Conservation (phyloP, 2,797 vertebrate genomes). For the Neosilurus hyrtlii region DNA sequence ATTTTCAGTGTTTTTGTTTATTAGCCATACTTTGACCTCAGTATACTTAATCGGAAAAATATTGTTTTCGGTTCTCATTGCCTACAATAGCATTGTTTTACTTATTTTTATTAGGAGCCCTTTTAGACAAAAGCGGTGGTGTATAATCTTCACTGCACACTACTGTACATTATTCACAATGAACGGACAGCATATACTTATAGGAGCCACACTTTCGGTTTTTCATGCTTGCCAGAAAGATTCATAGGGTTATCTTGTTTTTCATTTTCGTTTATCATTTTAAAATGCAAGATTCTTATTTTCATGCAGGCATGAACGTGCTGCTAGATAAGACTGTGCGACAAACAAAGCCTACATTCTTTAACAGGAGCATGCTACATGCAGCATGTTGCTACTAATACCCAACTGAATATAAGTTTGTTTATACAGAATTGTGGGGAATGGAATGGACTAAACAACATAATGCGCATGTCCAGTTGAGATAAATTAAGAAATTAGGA, state of each 20-base stretch:
- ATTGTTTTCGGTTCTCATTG: no score
- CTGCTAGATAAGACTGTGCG: background rate
- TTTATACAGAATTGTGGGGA: background rate
- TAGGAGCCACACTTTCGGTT: background rate
- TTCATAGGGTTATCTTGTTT: background rate
- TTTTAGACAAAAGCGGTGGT: no score
- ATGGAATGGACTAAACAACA: background rate
- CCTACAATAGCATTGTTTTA: no score
- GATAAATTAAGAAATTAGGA: background rate
- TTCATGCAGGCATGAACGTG: background rate
- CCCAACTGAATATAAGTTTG: background rate
- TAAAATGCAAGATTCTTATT: background rate
- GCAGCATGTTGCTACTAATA: background rate
- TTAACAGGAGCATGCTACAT: background rate
- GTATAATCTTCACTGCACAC: no score
- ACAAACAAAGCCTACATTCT: background rate
- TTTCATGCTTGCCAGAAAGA: background rate
- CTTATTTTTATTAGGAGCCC: no score
- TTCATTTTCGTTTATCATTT: no score
- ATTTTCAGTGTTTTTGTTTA: no score
- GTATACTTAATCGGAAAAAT: no score
- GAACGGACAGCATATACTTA: background rate
- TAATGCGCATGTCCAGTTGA: background rate
- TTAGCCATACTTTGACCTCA: no score
- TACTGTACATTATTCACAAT: background rate